phyloP scores from a whole-genome alignment of 2,113 vertebrate species.

The Budorcas taxicolor region DNA sequence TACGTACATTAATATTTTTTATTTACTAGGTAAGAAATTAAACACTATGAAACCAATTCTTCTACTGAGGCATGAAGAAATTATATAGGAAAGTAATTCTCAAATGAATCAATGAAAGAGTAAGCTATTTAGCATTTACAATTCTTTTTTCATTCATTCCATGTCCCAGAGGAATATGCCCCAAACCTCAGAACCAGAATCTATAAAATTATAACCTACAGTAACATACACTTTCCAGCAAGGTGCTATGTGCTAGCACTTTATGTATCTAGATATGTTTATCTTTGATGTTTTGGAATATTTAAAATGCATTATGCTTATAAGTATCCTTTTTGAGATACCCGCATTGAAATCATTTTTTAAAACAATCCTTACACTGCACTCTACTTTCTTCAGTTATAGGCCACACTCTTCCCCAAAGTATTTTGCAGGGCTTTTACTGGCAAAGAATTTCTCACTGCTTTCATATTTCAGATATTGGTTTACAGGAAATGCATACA shows the following conservation, averaged over 20 bases:
- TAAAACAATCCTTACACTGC: not conserved
- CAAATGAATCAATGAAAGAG: conserved; percentile 50
- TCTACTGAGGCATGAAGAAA: conserved; percentile 39
- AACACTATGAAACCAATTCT: conserved; percentile 4
- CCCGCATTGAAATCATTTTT: conserved; percentile 31
- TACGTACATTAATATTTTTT: conserved; percentile 35
- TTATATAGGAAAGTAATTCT: conserved; percentile 36
- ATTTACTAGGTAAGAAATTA: conserved; percentile 35
- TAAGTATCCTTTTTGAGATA: conserved; percentile 23
- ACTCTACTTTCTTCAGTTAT: conserved; percentile 15
- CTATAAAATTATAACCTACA: conserved; percentile 48
- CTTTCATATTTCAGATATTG: conserved; percentile 50
- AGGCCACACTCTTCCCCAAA: not conserved
- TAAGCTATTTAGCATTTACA: conserved; percentile 49
- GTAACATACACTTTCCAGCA: conserved; percentile 51
- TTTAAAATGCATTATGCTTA: conserved; percentile 49
- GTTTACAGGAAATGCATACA: conserved; percentile 63
- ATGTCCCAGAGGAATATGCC: conserved; percentile 39
- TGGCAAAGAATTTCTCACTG: conserved; percentile 45
- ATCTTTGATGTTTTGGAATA: conserved; percentile 36
- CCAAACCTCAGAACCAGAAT: conserved; percentile 60
- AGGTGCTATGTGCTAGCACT: conserved; percentile 33
- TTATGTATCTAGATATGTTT: conserved; percentile 17
- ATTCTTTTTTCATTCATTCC: conserved; percentile 43
- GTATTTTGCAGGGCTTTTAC: conserved; percentile 53